Conservation (phyloP, 2,113 vertebrate genomes). For the Lepus americanus region DNA sequence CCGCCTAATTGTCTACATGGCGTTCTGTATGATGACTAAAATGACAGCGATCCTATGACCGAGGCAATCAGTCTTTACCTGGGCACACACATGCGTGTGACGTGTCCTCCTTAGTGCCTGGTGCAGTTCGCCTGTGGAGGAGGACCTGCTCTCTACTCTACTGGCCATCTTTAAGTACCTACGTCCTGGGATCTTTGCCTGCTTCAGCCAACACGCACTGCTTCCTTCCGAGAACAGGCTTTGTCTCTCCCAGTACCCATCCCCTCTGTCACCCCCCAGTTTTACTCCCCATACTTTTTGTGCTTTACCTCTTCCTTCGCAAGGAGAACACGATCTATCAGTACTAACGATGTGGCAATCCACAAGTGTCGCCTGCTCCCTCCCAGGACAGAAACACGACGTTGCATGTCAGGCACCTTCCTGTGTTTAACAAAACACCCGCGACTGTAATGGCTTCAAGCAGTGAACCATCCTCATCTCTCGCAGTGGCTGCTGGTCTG, state of each 20-base stretch:
- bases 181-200: neutral
- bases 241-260: neutral
- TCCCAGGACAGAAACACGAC: neutral
- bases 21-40: neutral
- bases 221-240: neutral
- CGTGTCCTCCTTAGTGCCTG: neutral
- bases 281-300: neutral
- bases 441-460: neutral
- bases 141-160: neutral
- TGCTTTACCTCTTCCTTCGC: neutral
- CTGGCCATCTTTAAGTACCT: neutral
- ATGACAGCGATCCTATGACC: neutral
- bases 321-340: neutral
- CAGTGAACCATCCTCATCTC: too few species aligned
- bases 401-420: neutral
- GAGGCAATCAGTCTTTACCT: neutral
- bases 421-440: neutral
- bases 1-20: neutral
- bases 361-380: neutral
- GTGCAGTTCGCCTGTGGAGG: neutral
- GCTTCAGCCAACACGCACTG: neutral
- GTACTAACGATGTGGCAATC: neutral
- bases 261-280: neutral
- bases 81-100: neutral
- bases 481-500: neutral